Evolutionary conservation across 2,113 vertebrate genomes (phyloP).

Genomic region (Siphamia tubifer): DNA sequence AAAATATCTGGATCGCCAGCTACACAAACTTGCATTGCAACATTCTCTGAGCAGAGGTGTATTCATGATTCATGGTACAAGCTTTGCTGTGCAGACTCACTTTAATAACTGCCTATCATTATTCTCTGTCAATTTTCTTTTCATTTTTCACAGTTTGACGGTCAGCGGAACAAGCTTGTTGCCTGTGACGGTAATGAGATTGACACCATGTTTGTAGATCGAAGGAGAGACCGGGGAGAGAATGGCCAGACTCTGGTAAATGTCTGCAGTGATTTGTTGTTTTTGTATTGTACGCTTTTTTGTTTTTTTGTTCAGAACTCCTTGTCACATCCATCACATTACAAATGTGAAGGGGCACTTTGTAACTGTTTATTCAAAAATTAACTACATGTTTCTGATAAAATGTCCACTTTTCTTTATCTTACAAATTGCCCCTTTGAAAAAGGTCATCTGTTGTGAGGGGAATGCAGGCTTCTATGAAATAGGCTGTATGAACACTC

Average conservation of each 20-base stretch:
- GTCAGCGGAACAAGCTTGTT: slow-evolving; percentile 87
- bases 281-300: neutral
- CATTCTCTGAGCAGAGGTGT: too few species aligned
- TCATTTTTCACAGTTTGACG: slow-evolving; percentile 74
- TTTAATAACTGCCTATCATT: neutral
- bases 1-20: too few species aligned
- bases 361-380: too few species aligned
- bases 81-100: neutral
- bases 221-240: slow-evolving; percentile 66
- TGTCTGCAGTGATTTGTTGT: slow-evolving; percentile 13
- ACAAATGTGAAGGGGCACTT: too few species aligned
- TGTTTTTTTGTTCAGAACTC: neutral
- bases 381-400: too few species aligned
- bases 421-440: slow-evolving; percentile 5
- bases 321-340: neutral
- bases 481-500: slow-evolving; percentile 91
- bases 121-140: neutral
- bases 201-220: slow-evolving; percentile 91
- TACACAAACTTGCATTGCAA: too few species aligned
- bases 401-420: too few species aligned
- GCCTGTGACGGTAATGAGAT: slow-evolving; percentile 88
- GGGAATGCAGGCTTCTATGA: slow-evolving; percentile 94
- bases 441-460: slow-evolving; percentile 95
- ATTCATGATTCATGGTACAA: too few species aligned
- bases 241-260: slow-evolving; percentile 87